Evolutionary conservation across 1,140 invertebrate species (phyloP), one percentile per base, ranked within the genome.

Genomic region (Platyscapa corneri): DNA sequence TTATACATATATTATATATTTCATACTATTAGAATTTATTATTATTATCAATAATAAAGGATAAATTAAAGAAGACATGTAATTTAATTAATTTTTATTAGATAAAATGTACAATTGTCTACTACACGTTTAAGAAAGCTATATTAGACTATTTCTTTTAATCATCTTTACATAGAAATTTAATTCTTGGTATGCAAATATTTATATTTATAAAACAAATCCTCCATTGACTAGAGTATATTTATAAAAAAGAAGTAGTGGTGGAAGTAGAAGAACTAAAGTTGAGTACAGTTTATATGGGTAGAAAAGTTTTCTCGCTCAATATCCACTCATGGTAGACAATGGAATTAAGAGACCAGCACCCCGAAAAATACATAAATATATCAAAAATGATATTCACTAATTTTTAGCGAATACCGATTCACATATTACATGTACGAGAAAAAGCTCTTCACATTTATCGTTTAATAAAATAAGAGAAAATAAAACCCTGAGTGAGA

Each of bases 51-150:
- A 53, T 6, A 37, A 34, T 32, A 37, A n/a, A 53, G 53, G 79
- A 49, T 67, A 46, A 82, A 20, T 72, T 23, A 77, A 77, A 60
- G 8, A 1, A 8, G 72, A 60, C 70, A 42, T 90, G 91, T 89
- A 89, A 90, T 92, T 90, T 90, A 89, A 89, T 90, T 89, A 89
- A 86, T 87, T 89, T 93, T 93, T 93, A 93, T 93, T 93, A 92
- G 91, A 92, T 91, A 92, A 91, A 93, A 93, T 93, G 92, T 93
- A 93, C 92, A 93, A 91, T 93, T 92, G 88, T 88, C 89, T 92
- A 92, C 88, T 89, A 89, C 87, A 90, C 60, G 87, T 88, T 90
- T 90, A 90, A 92, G 90, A 91, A 93, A 91, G 89, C 90, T 92
- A 91, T 87, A 92, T 93, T 92, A 91, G 89, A 92, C 92, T 92